phyloP scores from a whole-genome alignment of 2,113 vertebrate genomes.

The Eulemur macaco region DNA sequence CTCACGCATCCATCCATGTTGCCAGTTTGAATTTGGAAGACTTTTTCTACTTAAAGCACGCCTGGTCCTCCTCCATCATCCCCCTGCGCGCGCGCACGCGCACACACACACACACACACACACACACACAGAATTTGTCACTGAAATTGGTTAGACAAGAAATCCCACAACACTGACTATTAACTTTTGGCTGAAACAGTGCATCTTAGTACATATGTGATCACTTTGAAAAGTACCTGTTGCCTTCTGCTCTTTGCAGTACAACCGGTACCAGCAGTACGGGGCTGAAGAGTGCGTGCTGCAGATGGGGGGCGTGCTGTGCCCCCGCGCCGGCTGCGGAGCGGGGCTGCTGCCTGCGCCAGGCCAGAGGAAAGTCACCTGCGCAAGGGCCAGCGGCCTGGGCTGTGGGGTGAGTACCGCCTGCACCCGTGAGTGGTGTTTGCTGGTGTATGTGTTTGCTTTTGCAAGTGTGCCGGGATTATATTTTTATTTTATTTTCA shows the following conservation, averaged over 20 bases:
- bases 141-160: neutral
- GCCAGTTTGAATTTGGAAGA: neutral
- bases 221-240: neutral
- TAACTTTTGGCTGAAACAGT: neutral
- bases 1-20: neutral
- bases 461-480: neutral
- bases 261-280: conserved; percentile 92
- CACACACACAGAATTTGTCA: neutral
- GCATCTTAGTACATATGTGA: fast-evolving
- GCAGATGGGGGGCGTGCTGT: conserved; percentile 91
- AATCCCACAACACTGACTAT: fast-evolving
- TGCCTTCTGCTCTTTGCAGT: conserved; percentile 81
- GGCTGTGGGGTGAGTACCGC: conserved; percentile 91
- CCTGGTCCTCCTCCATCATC: too few relatives aligned
- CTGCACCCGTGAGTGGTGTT: neutral
- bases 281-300: conserved; percentile 92
- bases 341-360: conserved; percentile 90
- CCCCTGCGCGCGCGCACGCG: too few relatives aligned
- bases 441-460: neutral
- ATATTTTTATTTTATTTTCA: neutral
- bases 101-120: neutral
- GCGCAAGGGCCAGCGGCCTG: conserved; percentile 81
- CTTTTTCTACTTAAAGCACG: neutral
- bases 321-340: conserved; percentile 91
- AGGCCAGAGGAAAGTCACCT: conserved; percentile 84